Conservation (phyloP, 92 coral and sea anemone species). For the Porites rus region DNA sequence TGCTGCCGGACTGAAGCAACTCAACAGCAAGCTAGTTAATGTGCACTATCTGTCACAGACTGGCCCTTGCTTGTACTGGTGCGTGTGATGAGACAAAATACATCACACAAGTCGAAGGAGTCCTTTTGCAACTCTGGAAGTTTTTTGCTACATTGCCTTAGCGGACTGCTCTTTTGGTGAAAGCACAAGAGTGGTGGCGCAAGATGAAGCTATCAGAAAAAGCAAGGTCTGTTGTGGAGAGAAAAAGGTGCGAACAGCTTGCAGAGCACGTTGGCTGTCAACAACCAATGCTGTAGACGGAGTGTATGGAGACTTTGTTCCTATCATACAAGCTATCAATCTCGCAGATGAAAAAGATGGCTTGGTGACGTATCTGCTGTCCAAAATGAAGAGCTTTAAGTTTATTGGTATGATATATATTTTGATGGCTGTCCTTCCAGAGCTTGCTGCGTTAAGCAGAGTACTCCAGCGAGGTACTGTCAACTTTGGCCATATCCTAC, state of each 20-base stretch:
- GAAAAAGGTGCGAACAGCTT: conserved; percentile 42
- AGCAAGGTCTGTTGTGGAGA: conserved; percentile 37
- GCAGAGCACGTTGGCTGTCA: conserved; percentile 57
- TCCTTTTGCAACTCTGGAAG: conserved; percentile 36
- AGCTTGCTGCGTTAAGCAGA: conserved; percentile 24
- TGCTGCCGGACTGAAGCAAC: conserved; percentile 46
- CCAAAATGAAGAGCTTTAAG: conserved; percentile 43
- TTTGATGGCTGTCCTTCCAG: conserved; percentile 34
- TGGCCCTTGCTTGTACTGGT: conserved; percentile 49
- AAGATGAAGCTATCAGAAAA: conserved; percentile 44
- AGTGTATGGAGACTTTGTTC: conserved; percentile 46
- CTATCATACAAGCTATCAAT: conserved; percentile 46
- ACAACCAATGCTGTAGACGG: conserved; percentile 50
- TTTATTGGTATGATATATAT: conserved; percentile 37
- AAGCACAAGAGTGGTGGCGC: conserved; percentile 42
- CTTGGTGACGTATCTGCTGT: conserved; percentile 40
- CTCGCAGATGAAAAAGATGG: conserved; percentile 36
- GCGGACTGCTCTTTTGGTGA: conserved; percentile 40
- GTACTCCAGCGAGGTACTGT: conserved; percentile 20
- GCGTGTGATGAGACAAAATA: conserved; percentile 36
- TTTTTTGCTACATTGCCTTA: conserved; percentile 38
- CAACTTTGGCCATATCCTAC: conserved; percentile 32
- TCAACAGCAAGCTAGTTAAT: conserved; percentile 42
- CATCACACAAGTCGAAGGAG: conserved; percentile 49
- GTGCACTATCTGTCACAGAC: conserved; percentile 41